Base-by-base conservation (phyloP, 2,797 vertebrate species). In the Molossus molossus region DNA sequence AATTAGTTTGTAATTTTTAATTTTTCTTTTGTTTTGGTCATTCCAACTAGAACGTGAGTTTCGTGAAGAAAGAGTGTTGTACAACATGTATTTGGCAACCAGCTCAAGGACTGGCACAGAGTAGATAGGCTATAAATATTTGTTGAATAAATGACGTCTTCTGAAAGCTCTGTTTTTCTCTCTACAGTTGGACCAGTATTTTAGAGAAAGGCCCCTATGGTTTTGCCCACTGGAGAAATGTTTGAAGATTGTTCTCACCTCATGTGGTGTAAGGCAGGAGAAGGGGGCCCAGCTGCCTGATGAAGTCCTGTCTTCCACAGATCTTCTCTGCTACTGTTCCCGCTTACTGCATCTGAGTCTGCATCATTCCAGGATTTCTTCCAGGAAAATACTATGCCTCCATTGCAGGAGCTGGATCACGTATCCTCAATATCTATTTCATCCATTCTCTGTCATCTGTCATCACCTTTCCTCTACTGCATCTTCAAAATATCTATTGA, bases 101-200 rank as follows among this genome's bases (percentile, higher is more conserved):
- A 86, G 69, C 50, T 91, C 65, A 90, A 1, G 29, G 75, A 53
- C 13, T 62, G 20, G 21, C 17, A 53, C 14, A 64, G 11, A 73
- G 7, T 18, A 86, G 14, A 14, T 40, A 33, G 13, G 3, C 5
- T 53, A 1, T 33, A 72, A 18, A 15, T 69, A 73, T 40, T 48
- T 88, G 70, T 91, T 94, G 21, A 93, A 23, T 9, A 80, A 58
- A 53, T 89, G 48, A 85, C 93, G 12, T 50, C 6, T 83, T 15
- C 5, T 64, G 25, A 90, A 94, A 76, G 29, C 1, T 7, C 37
- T 60, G 15, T 62, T 91, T 70, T 45, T 85, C 58, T 86, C 15
- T 82, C 7, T 1, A 3, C 55, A 48, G 12, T 25, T 58, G 60
- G 23, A 72, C 77, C 48, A 76, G 62, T 64, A 76, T 57, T 58